Evolutionary conservation across 1,140 invertebrate species (phyloP).

Genomic region (Drosophila eugracilis): DNA sequence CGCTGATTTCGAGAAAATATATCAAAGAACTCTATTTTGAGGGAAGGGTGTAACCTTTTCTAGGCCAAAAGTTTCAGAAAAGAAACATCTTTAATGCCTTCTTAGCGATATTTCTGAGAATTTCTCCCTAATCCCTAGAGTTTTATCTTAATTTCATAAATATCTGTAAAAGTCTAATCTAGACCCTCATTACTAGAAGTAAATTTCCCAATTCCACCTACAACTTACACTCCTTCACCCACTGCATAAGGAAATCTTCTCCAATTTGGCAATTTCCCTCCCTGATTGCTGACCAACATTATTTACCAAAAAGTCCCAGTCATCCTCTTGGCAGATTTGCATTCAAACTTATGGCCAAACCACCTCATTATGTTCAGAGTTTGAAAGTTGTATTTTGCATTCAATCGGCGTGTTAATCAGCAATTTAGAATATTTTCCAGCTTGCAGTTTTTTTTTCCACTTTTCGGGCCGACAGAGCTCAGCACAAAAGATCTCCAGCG

Average conservation of each 20-base stretch:
- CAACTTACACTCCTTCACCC: not conserved
- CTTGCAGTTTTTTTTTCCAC: conserved; percentile 29
- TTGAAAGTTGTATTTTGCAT: conserved; percentile 22
- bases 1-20: not conserved
- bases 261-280: not conserved
- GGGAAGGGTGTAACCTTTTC: not conserved
- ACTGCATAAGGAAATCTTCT: conserved; percentile 8
- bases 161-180: too few species aligned
- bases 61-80: too few species aligned
- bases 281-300: conserved; percentile 15
- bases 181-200: too few species aligned
- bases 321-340: conserved; percentile 34
- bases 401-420: conserved; percentile 73
- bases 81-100: too few species aligned
- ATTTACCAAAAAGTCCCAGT: conserved; percentile 22
- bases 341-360: conserved; percentile 11
- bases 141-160: too few species aligned
- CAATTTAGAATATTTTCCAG: conserved; percentile 77
- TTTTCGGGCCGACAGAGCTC: conserved; percentile 27
- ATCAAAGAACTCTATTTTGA: not conserved
- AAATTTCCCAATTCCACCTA: not conserved
- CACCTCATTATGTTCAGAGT: conserved; percentile 47
- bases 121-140: too few species aligned
- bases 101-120: too few species aligned
- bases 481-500: conserved; percentile 32